A percentile compares a stretch with the other conserved stretches of the same genome.
Evolutionary conservation across 37 sponge, comb jelly and placozoan genomes (phyloP).

Genomic region (Chondrilla cf. caribensis): DNA sequence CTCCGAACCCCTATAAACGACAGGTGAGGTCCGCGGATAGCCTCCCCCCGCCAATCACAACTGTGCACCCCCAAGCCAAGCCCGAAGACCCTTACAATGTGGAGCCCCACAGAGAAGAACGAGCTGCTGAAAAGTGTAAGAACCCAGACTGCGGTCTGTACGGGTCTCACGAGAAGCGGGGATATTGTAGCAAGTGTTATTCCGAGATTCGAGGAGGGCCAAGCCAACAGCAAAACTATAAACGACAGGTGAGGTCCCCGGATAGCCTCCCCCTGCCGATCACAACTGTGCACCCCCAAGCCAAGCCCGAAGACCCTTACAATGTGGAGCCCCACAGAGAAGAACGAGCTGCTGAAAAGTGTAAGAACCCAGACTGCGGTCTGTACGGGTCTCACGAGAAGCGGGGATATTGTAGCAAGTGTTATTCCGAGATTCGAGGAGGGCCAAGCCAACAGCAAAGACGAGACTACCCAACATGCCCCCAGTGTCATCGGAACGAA

Average conservation of each 20-base stretch:
- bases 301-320: neutral
- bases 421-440: slow-evolving; percentile 21
- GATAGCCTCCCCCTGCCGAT: neutral
- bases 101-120: neutral
- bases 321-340: neutral
- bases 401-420: slow-evolving; percentile 53
- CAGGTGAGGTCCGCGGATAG: neutral
- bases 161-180: slow-evolving; percentile 37
- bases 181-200: slow-evolving; percentile 66
- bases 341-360: neutral
- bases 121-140: slow-evolving; percentile 15
- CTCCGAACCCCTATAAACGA: neutral
- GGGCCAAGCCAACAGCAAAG: neutral
- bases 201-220: neutral
- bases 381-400: slow-evolving; percentile 47
- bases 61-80: neutral
- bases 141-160: slow-evolving; percentile 47
- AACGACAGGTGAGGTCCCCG: neutral
- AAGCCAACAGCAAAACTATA: neutral
- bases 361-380: slow-evolving; percentile 37
- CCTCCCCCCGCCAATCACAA: neutral
- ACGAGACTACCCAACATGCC: slow-evolving; percentile 29
- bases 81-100: neutral
- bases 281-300: too few species aligned
- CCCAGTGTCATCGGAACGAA: slow-evolving; percentile 36